Evolutionary conservation across 2,797 vertebrate genomes (phyloP).

Genomic region (Apogon hyalosoma): DNA sequence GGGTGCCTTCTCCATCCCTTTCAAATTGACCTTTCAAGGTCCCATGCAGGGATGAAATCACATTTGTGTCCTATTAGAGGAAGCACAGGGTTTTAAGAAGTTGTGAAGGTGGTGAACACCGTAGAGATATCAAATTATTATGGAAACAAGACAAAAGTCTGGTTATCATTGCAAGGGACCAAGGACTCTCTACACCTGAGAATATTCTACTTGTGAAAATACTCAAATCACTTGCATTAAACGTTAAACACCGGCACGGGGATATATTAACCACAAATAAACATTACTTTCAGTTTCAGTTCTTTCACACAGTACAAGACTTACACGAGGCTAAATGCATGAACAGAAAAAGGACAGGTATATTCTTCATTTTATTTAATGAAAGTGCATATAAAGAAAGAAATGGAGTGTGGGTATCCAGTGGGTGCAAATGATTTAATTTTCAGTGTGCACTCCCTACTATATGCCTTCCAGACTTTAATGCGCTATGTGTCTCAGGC

Average conservation of each 20-base stretch:
- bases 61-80: constrained; percentile 61
- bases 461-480: too few relatives aligned
- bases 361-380: neutral
- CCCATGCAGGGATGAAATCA: constrained; percentile 59
- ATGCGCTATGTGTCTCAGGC: too few relatives aligned
- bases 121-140: constrained; percentile 49
- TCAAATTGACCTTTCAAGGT: constrained; percentile 73
- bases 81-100: constrained; percentile 49
- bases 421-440: too few relatives aligned
- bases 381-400: neutral
- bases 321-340: neutral
- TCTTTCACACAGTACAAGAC: neutral
- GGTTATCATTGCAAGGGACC: constrained; percentile 28
- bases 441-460: too few relatives aligned
- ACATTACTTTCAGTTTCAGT: neutral
- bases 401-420: too few relatives aligned
- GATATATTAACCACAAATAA: constrained; percentile 10
- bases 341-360: neutral
- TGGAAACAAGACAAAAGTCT: constrained; percentile 36
- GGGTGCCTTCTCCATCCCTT: constrained; percentile 50
- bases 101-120: constrained; percentile 21
- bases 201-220: constrained; percentile 26
- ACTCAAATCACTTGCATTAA: constrained; percentile 9
- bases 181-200: constrained; percentile 21
- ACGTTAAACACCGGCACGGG: constrained; percentile 16